Conservation (phyloP, 2,888 invertebrate genomes). For the Caenorhabditis sp. region DNA sequence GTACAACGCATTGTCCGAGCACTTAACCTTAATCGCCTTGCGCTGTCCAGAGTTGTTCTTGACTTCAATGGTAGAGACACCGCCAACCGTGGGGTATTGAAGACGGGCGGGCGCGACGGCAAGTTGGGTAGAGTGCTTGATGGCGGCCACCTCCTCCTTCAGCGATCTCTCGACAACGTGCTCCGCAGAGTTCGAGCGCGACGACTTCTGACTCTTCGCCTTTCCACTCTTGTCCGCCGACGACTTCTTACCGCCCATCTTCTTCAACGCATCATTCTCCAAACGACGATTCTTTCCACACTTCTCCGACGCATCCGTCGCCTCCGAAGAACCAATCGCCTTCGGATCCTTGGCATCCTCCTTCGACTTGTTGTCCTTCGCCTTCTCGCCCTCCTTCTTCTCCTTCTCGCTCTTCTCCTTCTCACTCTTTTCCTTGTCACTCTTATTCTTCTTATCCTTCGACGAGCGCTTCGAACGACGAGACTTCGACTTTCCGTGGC, state of each 20-base stretch:
- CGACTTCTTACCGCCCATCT: no score
- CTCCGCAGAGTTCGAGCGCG: slow-evolving; percentile 6
- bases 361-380: slow-evolving; percentile 7
- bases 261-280: slow-evolving; percentile 47
- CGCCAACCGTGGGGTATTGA: slow-evolving; percentile 45
- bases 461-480: slow-evolving; percentile 28
- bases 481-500: slow-evolving; percentile 16
- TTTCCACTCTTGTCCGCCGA: slow-evolving; percentile 36
- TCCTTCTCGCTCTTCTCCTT: slow-evolving; percentile 26
- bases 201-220: neutral
- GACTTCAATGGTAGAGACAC: slow-evolving; percentile 46
- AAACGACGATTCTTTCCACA: slow-evolving; percentile 35
- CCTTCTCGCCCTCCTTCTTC: slow-evolving; percentile 10
- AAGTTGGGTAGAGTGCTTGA: slow-evolving; percentile 49
- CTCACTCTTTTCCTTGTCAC: slow-evolving; percentile 39
- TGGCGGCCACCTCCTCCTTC: slow-evolving; percentile 40
- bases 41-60: slow-evolving; percentile 58
- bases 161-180: slow-evolving; percentile 6
- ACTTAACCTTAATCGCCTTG: slow-evolving; percentile 63
- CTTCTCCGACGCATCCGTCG: no score
- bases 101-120: slow-evolving; percentile 48
- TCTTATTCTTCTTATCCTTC: slow-evolving; percentile 28
- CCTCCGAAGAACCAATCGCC: no score
- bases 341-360: slow-evolving; percentile 20
- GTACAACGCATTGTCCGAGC: slow-evolving; percentile 63